Evolutionary conservation across 2,888 invertebrate genomes (phyloP), one percentile per base, ranked within the genome.

Genomic region (Orthosia gothica): DNA sequence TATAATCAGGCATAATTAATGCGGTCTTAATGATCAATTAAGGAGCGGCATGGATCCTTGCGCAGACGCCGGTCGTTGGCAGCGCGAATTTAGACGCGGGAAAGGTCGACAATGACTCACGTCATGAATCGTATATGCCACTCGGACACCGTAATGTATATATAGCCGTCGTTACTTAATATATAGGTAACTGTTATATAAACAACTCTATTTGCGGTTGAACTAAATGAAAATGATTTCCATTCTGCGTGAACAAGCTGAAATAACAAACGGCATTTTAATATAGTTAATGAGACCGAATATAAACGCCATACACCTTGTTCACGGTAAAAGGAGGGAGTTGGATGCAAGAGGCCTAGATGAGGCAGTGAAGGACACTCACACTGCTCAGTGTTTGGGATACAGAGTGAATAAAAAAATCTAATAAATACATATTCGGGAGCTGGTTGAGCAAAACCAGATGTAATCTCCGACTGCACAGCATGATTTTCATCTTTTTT

Each of bases 41-140:
- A 88, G 74, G 58, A 84, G 74, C 76, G 83, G 82, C 76, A 71
- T 83, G 76, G 83, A 85, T 87, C 85, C 89, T 83, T 84, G 89
- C 82, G 84, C 80, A 75, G 79, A 70, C 82, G 78, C 82, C 89
- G 94, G 93, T 93, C 94, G 93, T 93, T 94, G 92, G 92, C 92
- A 90, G 92, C 88, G 94, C 94, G 90, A 95, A 96, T 94, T 95
- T 95, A 95, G 95, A 93, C 86, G 88, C 91, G 81, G 91, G 89
- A 95, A 95, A 95, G 95, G 94, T 94, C 94, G 92, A 70, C 82
- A 81, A 88, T 95, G 95, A 95, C 87, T 95, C 95, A 95, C 83
- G 74, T 88, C 88, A 90, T 90, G 89, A 91, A 91, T 87, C 81
- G 82, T 81, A 76, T 87, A 81, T 83, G 81, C 84, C 81, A 83